Evolutionary conservation across 2,797 vertebrate genomes (phyloP).

Genomic region (Centropyge bicolor): DNA sequence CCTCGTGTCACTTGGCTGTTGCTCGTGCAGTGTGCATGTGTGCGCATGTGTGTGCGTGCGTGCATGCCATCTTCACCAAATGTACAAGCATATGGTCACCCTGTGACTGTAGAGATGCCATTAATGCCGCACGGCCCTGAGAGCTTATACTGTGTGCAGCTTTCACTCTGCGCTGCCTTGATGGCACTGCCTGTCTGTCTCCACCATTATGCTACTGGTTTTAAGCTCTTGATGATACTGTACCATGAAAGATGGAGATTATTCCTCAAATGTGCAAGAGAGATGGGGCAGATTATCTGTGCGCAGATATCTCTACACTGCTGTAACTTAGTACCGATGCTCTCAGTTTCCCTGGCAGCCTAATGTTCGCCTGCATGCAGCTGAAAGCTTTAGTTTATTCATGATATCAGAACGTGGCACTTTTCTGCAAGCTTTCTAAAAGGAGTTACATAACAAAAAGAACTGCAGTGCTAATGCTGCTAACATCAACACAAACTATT

Average conservation of each 20-base stretch:
- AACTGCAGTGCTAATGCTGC: slow-evolving; percentile 60
- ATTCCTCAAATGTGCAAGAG: slow-evolving; percentile 75
- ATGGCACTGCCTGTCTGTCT: slow-evolving; percentile 48
- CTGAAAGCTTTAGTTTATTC: slow-evolving; percentile 78
- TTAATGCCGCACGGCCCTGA: slow-evolving; percentile 65
- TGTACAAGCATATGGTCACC: slow-evolving; percentile 80
- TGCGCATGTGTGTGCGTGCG: slow-evolving; percentile 17
- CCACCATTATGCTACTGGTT: slow-evolving; percentile 69
- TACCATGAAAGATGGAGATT: slow-evolving; percentile 77
- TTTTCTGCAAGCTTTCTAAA: slow-evolving; percentile 69
- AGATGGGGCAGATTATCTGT: slow-evolving; percentile 78
- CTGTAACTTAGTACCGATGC: slow-evolving; percentile 58
- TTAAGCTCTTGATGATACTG: slow-evolving; percentile 79
- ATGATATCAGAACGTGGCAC: slow-evolving; percentile 69
- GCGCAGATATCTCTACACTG: slow-evolving; percentile 56
- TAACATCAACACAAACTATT: slow-evolving; percentile 52
- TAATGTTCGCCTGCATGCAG: slow-evolving; percentile 60
- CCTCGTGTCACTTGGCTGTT: slow-evolving; percentile 69
- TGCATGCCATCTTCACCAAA: slow-evolving; percentile 62
- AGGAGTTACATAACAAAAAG: slow-evolving; percentile 66
- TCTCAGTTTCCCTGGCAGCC: slow-evolving; percentile 66
- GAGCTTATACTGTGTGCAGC: slow-evolving; percentile 58
- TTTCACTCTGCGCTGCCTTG: slow-evolving; percentile 51
- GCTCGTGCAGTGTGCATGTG: slow-evolving; percentile 31
- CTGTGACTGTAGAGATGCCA: slow-evolving; percentile 73